phyloP scores from a whole-genome alignment of 2,888 invertebrate genomes.

The Tethea ocularis region DNA sequence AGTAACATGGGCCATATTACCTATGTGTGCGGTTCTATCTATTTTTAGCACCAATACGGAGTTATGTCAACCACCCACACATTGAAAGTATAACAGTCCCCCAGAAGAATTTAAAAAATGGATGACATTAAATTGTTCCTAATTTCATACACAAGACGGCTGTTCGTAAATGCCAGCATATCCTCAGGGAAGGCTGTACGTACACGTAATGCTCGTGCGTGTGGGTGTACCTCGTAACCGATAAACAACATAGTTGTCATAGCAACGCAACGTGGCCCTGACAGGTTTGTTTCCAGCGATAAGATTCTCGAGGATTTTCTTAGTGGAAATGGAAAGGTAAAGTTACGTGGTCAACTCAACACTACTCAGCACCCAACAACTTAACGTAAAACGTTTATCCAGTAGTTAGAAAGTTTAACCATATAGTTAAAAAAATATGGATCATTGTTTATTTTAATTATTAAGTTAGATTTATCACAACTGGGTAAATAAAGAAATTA shows the following conservation, averaged over 20 bases:
- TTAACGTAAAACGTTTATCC: too few species aligned
- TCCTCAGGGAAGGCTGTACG: slow-evolving; percentile 1
- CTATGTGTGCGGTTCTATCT: not conserved
- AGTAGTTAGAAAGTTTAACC: too few species aligned
- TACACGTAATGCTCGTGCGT: not conserved
- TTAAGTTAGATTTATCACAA: too few species aligned
- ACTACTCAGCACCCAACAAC: too few species aligned
- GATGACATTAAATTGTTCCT: not conserved
- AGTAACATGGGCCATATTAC: not conserved
- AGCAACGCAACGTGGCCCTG: slow-evolving; percentile 5
- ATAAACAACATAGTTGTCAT: slow-evolving; percentile 7
- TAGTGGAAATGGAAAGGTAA: not conserved
- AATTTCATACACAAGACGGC: not conserved
- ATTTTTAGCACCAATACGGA: not conserved
- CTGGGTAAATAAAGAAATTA: too few species aligned
- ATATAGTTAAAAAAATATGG: too few species aligned
- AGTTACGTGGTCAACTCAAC: too few species aligned
- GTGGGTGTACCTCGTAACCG: not conserved
- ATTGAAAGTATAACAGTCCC: not conserved
- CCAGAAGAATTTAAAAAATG: not conserved
- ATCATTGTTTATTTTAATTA: too few species aligned
- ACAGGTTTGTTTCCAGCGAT: slow-evolving; percentile 5
- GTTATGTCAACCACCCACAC: not conserved
- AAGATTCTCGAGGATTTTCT: not conserved
- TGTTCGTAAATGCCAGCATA: slow-evolving; percentile 5